Base-by-base conservation (phyloP, 2,888 invertebrate genomes). In the Nemurella pictetii region DNA sequence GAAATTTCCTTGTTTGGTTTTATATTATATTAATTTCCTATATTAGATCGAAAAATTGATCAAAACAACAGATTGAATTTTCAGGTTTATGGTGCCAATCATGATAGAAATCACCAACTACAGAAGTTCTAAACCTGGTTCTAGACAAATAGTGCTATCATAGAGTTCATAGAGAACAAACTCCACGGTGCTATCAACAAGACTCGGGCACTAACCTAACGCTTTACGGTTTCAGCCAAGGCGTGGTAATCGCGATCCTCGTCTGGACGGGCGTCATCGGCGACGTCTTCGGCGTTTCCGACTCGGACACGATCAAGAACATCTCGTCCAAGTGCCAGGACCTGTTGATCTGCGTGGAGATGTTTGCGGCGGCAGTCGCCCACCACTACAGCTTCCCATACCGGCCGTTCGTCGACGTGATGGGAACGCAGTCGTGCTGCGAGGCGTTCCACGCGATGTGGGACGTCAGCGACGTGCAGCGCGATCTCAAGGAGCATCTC, bases 301-400 rank as follows among this genome's bases (percentile, higher is more conserved):
- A 95, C 88, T 92, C 93, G 84, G 93, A 93, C 86, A 93, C 93
- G 87, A 93, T 94, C 85, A 94, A 95, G 89, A 94, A 94, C 88
- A 93, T 97, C 89, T 95, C 97, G 84, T 95, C 95, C 83, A 95
- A 96, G 89, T 92, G 92, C 26, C 92, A 98, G 95, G 97, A 99
- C 91, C 98, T 99, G 91, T 91, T 97, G 85, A 98, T 99, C 87
- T 99, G 99, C 90, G 97, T 99, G 89, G 99, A 99, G 92, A 99
- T 99, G 99, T 98, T 98, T 90, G 90, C 98, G 88, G 98, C 98
- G 29, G 97, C 98, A 0, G 94, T 98, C 29, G 98, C 98, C 0
- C 98, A 99, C 90, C 97, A 97, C 90, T 98, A 96, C 91, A 97
- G 97, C 89, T 99, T 99, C 90, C 96, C 98, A n/a, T 96, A 98